Percentiles rank a stretch among this genome's conserved stretches.
Conservation (phyloP, 2,888 invertebrate species). For the Dione vanillae region DNA sequence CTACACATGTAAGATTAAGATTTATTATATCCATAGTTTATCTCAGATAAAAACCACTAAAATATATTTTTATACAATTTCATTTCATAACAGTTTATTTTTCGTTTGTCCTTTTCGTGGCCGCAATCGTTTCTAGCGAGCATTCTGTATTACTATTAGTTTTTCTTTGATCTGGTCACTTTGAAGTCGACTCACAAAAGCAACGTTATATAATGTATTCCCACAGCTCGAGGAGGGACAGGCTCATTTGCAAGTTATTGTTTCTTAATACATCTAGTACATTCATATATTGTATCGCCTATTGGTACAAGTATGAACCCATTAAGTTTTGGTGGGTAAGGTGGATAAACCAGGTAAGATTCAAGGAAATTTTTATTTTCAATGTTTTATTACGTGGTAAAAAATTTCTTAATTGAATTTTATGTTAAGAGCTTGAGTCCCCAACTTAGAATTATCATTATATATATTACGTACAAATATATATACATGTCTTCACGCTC, state of each 20-base stretch:
- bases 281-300: conserved; percentile 16
- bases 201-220: conserved; percentile 46
- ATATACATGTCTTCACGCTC: too few species aligned
- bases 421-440: too few species aligned
- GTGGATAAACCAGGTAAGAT: too few species aligned
- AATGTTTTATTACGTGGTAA: too few species aligned
- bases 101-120: conserved; percentile 25
- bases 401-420: too few species aligned
- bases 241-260: conserved; percentile 51
- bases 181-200: conserved; percentile 45
- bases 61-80: conserved; percentile 8
- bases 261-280: conserved; percentile 42
- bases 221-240: conserved; percentile 38
- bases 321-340: neutral
- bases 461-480: too few species aligned
- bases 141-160: conserved; percentile 41
- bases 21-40: too few species aligned
- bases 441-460: too few species aligned
- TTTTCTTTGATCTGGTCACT: conserved; percentile 47
- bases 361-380: too few species aligned
- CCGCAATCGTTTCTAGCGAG: conserved; percentile 28
- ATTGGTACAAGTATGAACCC: too few species aligned
- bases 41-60: neutral
- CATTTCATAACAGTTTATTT: neutral
- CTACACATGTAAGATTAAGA: too few species aligned